A percentile compares a stretch with the other conserved stretches of the same genome.
These are phyloP conservation scores for Trachythela sp. DNA, from an alignment of 64 coral and sea anemone species.

Conservation along the genomic window DNA sequence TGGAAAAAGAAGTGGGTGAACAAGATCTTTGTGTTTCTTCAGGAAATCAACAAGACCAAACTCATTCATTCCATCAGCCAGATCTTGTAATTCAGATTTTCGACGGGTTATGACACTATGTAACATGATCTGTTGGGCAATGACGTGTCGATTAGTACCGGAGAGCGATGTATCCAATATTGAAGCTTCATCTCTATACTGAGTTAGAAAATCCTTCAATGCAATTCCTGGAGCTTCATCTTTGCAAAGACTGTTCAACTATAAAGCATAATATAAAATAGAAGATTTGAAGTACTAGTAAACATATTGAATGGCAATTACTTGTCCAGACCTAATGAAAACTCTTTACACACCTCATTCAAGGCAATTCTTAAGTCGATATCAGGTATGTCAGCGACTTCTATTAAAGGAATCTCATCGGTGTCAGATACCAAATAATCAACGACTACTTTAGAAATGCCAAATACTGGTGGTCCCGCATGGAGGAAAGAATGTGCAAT, in stretches of 20 bases:
- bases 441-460: constrained; percentile 26
- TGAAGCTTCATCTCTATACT: constrained; percentile 44
- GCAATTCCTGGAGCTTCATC: constrained; percentile 18
- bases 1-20: too few species aligned
- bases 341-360: constrained; percentile 30
- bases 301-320: too few species aligned
- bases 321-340: too few species aligned
- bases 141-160: constrained; percentile 20
- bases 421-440: neutral
- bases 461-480: constrained; percentile 21
- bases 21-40: neutral
- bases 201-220: constrained; percentile 11
- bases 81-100: neutral
- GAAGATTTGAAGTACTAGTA: too few species aligned
- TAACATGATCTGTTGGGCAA: constrained; percentile 10
- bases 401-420: neutral
- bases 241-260: constrained; percentile 9
- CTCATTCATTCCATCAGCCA: constrained; percentile 43
- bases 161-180: constrained; percentile 24
- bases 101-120: constrained; percentile 30
- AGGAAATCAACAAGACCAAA: constrained; percentile 19
- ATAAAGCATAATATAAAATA: too few species aligned
- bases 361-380: constrained; percentile 31
- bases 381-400: too few species aligned
- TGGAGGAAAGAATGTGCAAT: constrained; percentile 42